These are phyloP conservation scores for Cricetomys ansorgei DNA, from an alignment of 2,113 vertebrate genomes.

Conservation along the genomic window DNA sequence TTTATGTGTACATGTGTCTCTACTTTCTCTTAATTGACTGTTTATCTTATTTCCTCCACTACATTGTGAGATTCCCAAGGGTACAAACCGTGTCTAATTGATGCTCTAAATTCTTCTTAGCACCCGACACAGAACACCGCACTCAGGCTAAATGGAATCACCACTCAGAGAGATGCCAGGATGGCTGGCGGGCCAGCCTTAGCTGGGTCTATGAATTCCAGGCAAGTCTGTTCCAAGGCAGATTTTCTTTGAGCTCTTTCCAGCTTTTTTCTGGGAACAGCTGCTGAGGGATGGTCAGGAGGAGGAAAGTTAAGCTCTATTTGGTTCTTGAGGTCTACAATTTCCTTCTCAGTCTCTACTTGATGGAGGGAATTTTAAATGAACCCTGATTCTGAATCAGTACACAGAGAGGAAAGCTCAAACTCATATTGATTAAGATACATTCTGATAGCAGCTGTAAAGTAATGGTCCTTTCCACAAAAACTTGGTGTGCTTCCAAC, in stretches of 20 bases:
- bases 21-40: slow-evolving; percentile 76
- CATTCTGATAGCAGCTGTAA: slow-evolving; percentile 28
- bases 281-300: slow-evolving; percentile 72
- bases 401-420: background rate
- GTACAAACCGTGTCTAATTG: slow-evolving; percentile 74
- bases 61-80: slow-evolving; percentile 76
- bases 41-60: slow-evolving; percentile 79
- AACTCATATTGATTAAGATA: slow-evolving; percentile 30
- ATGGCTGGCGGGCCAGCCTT: slow-evolving; percentile 39
- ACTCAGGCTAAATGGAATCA: slow-evolving; percentile 69
- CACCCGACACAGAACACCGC: slow-evolving; percentile 48
- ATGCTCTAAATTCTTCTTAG: slow-evolving; percentile 70
- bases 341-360: slow-evolving; percentile 59
- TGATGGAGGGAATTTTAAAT: slow-evolving; percentile 73
- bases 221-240: slow-evolving; percentile 65
- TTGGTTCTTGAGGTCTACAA: slow-evolving; percentile 74
- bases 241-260: slow-evolving; percentile 72
- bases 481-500: slow-evolving; percentile 40
- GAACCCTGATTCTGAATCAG: slow-evolving; percentile 51
- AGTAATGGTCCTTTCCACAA: slow-evolving; percentile 36
- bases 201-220: slow-evolving; percentile 64
- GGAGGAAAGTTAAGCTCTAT: slow-evolving; percentile 74
- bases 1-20: slow-evolving; percentile 72
- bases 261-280: slow-evolving; percentile 75
- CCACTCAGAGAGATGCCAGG: slow-evolving; percentile 53